These are phyloP conservation scores for Drosophila asahinai DNA, from an alignment of 1,140 invertebrate species.

Conservation along the genomic window DNA sequence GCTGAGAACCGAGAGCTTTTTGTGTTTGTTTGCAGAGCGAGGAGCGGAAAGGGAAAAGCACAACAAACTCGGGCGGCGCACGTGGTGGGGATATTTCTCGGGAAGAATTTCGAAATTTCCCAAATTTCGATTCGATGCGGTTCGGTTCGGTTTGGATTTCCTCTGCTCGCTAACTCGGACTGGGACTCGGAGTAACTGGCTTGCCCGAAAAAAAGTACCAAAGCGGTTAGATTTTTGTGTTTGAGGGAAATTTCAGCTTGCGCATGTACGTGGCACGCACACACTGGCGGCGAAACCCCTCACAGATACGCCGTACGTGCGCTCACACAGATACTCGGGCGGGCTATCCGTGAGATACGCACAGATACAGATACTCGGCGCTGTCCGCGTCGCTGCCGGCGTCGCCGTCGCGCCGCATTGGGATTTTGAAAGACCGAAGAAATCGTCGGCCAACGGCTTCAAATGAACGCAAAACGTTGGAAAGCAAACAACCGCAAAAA, in stretches of 20 bases:
- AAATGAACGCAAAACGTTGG: slow-evolving; percentile 85
- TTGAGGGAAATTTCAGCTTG: slow-evolving; percentile 43
- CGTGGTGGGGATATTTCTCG: slow-evolving; percentile 60
- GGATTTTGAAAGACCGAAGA: slow-evolving; percentile 62
- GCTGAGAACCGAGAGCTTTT: slow-evolving; percentile 37
- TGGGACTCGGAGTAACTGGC: slow-evolving; percentile 19
- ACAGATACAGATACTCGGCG: slow-evolving; percentile 65
- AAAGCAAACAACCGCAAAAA: slow-evolving; percentile 85
- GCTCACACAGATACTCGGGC: slow-evolving; percentile 70
- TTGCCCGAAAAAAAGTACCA: slow-evolving; percentile 43
- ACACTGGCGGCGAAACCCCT: slow-evolving; percentile 2
- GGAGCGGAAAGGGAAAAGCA: slow-evolving; percentile 54
- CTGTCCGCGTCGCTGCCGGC: slow-evolving; percentile 49
- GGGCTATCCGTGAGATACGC: slow-evolving; percentile 78
- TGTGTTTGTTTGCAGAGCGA: slow-evolving; percentile 36
- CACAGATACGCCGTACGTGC: slow-evolving; percentile 64
- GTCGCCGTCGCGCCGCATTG: slow-evolving; percentile 41
- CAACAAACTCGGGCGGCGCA: slow-evolving; percentile 51
- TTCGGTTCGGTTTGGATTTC: not conserved
- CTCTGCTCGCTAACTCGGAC: not conserved
- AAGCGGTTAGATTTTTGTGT: slow-evolving; percentile 32
- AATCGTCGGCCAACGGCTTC: slow-evolving; percentile 79
- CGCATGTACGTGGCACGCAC: slow-evolving; percentile 47
- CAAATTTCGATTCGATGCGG: slow-evolving; percentile 30
- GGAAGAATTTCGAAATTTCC: slow-evolving; percentile 53